A percentile compares a stretch with the other conserved stretches of the same genome.
Conservation (phyloP, 2,888 invertebrate species). For the Noctua fimbriata region DNA sequence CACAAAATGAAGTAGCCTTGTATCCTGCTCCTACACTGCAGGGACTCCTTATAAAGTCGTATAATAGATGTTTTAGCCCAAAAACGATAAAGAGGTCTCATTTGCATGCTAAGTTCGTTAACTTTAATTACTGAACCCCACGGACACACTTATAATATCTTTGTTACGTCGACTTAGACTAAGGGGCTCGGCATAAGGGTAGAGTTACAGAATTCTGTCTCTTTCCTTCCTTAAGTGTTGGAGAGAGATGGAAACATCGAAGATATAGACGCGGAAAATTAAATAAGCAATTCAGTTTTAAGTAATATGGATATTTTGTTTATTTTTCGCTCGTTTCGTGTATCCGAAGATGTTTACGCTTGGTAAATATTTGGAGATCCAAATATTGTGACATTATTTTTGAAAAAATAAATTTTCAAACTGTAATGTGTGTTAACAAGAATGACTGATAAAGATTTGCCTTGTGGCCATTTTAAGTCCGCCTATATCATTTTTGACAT, state of each 20-base stretch:
- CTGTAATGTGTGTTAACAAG: background rate
- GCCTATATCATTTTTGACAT: background rate
- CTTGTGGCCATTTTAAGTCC: background rate
- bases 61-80: conserved; percentile 80
- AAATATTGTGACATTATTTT: conserved; percentile 6
- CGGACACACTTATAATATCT: conserved; percentile 76
- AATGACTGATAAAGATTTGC: background rate
- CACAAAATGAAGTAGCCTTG: conserved; percentile 69
- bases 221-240: background rate
- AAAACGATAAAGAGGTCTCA: conserved; percentile 81
- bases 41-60: conserved; percentile 77
- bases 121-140: conserved; percentile 79
- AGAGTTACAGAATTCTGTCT: conserved; percentile 35
- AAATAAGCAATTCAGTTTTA: conserved; percentile 55
- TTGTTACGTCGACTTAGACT: conserved; percentile 66
- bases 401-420: background rate
- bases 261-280: conserved; percentile 57
- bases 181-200: conserved; percentile 60
- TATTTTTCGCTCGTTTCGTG: conserved; percentile 39
- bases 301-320: conserved; percentile 59
- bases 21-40: conserved; percentile 67
- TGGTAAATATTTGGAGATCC: conserved; percentile 10
- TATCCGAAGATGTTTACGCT: conserved; percentile 22
- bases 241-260: conserved; percentile 31
- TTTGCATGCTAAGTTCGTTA: conserved; percentile 82